Percentiles rank a stretch among this genome's conserved stretches.
Evolutionary conservation across 37 sponge, comb jelly and placozoan genomes (phyloP).

Genomic region (Axinella damicornis): DNA sequence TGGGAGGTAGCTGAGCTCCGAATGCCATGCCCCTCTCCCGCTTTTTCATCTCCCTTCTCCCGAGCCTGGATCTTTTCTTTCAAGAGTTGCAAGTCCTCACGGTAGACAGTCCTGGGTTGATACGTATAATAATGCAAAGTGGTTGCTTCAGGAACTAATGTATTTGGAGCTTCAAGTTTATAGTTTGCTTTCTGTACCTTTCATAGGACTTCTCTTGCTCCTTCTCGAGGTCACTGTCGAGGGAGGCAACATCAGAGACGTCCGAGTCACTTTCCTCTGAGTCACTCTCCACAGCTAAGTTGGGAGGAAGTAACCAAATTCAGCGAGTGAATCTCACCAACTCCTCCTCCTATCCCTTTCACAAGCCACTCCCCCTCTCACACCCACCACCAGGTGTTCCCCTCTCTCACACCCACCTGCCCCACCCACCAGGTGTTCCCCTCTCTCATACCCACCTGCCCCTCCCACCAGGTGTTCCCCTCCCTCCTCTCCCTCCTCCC

Average conservation of each 20-base stretch:
- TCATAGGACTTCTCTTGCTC: constrained; percentile 83
- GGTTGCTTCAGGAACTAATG: too few species aligned
- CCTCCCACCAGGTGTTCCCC: constrained; percentile 9
- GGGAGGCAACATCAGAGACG: constrained; percentile 79
- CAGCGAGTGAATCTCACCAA: too few species aligned
- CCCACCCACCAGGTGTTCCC: constrained; percentile 9
- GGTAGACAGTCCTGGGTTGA: constrained; percentile 62
- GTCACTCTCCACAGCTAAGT: constrained; percentile 67
- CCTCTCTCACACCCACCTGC: not conserved
- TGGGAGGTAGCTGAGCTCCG: constrained; percentile 9
- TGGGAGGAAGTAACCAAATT: too few species aligned
- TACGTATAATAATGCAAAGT: too few species aligned
- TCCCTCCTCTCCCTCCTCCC: constrained; percentile 25
- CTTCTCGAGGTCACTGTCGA: constrained; percentile 92
- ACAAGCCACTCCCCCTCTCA: not conserved
- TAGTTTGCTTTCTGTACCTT: constrained; percentile 13
- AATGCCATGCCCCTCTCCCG: not conserved
- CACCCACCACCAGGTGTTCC: not conserved
- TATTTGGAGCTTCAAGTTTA: too few species aligned
- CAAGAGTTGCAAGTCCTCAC: constrained; percentile 78
- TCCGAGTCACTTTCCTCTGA: constrained; percentile 91
- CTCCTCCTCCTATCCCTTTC: not conserved
- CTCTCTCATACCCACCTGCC: constrained; percentile 10
- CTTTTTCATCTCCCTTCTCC: constrained; percentile 9
- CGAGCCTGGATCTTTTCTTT: constrained; percentile 51